Percentiles rank a stretch among this genome's conserved stretches.
Evolutionary conservation across 2,797 vertebrate species (phyloP).

Genomic region (Leptatherina wallacei): DNA sequence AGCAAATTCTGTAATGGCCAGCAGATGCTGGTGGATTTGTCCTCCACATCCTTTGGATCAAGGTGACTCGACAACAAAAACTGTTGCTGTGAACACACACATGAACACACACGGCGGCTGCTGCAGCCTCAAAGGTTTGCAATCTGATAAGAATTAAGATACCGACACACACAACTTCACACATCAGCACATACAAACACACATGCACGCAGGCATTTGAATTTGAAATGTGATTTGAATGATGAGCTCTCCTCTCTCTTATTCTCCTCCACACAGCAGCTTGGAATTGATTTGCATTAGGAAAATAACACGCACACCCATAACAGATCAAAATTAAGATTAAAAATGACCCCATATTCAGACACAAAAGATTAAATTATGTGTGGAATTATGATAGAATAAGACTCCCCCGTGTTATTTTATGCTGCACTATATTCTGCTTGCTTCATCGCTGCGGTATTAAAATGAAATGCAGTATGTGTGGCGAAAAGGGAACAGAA

Average conservation of each 20-base stretch:
- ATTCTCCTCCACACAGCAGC: slow-evolving; percentile 22
- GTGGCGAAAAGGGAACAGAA: background rate
- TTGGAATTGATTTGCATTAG: slow-evolving; percentile 33
- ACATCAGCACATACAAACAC: slow-evolving; percentile 18
- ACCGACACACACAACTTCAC: slow-evolving; percentile 22
- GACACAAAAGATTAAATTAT: slow-evolving; percentile 50
- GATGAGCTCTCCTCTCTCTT: slow-evolving; percentile 29
- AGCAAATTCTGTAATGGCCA: background rate
- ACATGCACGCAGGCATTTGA: slow-evolving; percentile 29
- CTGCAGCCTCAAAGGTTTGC: slow-evolving; percentile 41
- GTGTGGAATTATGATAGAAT: slow-evolving; percentile 28
- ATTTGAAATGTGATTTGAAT: slow-evolving; percentile 52
- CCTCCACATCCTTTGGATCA: slow-evolving; percentile 36
- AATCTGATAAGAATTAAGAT: slow-evolving; percentile 52
- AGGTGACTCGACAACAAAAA: slow-evolving; percentile 49
- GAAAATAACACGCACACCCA: slow-evolving; percentile 2
- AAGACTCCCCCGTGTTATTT: background rate
- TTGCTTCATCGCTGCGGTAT: slow-evolving; percentile 20
- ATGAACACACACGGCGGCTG: background rate
- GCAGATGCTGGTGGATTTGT: slow-evolving; percentile 5
- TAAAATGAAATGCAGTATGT: slow-evolving; percentile 21
- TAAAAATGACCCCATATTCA: slow-evolving; percentile 27
- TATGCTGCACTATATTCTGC: slow-evolving; percentile 9
- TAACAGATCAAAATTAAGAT: slow-evolving; percentile 39
- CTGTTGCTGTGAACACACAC: slow-evolving; percentile 17